These are phyloP conservation scores for Zaprionus davidi DNA, from an alignment of 1,140 invertebrate species.

Conservation along the genomic window DNA sequence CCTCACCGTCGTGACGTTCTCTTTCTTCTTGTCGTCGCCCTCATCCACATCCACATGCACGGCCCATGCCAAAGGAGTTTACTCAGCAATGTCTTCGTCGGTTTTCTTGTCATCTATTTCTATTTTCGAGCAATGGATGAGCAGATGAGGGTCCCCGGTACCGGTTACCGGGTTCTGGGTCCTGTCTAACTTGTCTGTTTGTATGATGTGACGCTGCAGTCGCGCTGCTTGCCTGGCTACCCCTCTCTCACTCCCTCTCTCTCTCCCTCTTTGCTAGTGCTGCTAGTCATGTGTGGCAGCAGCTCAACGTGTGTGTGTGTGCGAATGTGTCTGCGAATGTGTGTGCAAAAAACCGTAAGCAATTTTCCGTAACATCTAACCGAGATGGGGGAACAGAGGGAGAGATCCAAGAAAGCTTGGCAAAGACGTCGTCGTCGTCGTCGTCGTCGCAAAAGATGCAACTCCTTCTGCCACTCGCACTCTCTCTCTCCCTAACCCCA, in stretches of 20 bases:
- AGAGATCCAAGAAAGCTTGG: conserved; percentile 60
- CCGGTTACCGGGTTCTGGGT: neutral
- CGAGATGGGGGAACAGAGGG: conserved; percentile 19
- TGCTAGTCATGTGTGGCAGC: conserved; percentile 71
- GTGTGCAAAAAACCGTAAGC: conserved; percentile 81
- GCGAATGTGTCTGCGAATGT: conserved; percentile 47
- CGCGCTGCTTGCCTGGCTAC: conserved; percentile 10
- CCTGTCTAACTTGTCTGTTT: conserved; percentile 81
- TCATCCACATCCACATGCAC: conserved; percentile 18
- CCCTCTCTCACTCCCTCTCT: neutral
- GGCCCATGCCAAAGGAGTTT: conserved; percentile 24
- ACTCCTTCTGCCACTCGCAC: conserved; percentile 30
- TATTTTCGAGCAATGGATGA: conserved; percentile 79
- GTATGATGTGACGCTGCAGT: conserved; percentile 67
- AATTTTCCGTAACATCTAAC: conserved; percentile 83
- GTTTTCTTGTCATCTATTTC: conserved; percentile 82
- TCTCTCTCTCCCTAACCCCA: conserved; percentile 21
- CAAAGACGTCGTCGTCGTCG: conserved; percentile 54
- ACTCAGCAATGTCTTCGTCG: conserved; percentile 69
- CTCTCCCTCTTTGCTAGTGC: neutral
- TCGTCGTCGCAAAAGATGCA: conserved; percentile 58
- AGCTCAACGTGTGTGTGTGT: conserved; percentile 26
- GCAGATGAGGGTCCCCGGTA: conserved; percentile 77
- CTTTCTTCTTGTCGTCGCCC: neutral
- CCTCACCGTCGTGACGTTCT: conserved; percentile 45